Evolutionary conservation across 2,888 invertebrate genomes (phyloP), one percentile per base, ranked within the genome.

Genomic region (Phortica magna): DNA sequence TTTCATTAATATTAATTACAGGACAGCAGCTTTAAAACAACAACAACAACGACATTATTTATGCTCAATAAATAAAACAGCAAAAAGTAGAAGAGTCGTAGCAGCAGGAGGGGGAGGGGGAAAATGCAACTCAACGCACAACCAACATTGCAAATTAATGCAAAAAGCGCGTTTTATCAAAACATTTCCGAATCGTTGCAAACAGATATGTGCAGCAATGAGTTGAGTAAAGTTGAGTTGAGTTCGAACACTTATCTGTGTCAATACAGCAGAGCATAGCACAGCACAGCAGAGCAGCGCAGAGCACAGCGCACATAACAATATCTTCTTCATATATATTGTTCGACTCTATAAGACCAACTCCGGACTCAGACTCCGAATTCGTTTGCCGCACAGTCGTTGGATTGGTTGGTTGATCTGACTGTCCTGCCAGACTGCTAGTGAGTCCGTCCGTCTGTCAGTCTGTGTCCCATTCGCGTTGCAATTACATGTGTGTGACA

Each of bases 1-100:
- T 75, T 80, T 87, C 85, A 85, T 85, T 85, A 85, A 85, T 85
- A 85, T 85, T 85, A 85, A 85, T 88, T 88, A 85, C 88, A 88
- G 85, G 88, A 7, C 14, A 17, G 7, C 10, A 59, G n/a, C n/a
- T n/a, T n/a, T n/a, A n/a, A n/a, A n/a, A 7, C 14, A 59, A 59
- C 14, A 57, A 9, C 57, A 59, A 59, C 14, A 12, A 59, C 65
- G 86, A 88, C 88, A 85, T 88, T 87, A 85, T 85, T 88, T 87
- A 88, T 85, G 88, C 82, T 87, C 85, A 85, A 85, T 85, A 88
- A 85, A 85, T 85, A 88, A 85, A 88, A 87, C 83, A 65, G n/a
- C 41, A n/a, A 41, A 31, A 10, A 39, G 1, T 7, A 65, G 14
- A 14, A 41, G 6, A 65, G 10, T 1, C 10, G n/a, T 7, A 53